A percentile compares a stretch with the other conserved stretches of the same genome.
These are phyloP conservation scores for Brotula barbata DNA, from an alignment of 2,797 vertebrate species.

Conservation along the genomic window DNA sequence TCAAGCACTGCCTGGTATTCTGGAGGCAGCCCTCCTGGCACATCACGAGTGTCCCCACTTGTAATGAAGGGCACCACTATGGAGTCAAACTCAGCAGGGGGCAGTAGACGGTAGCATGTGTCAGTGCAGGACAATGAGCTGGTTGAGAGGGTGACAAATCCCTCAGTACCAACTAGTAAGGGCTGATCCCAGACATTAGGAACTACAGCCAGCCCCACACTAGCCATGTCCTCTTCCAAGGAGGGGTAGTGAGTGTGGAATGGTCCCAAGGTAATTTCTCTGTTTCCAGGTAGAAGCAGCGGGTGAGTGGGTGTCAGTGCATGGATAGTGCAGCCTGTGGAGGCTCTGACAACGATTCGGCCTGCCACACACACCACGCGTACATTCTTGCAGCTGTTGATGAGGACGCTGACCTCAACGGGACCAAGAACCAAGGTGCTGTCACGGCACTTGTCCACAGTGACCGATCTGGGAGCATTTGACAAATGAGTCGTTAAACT, in stretches of 20 bases:
- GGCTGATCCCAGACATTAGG: constrained; percentile 92
- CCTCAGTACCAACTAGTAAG: constrained; percentile 83
- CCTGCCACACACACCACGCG: constrained; percentile 85
- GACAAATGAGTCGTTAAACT: not conserved
- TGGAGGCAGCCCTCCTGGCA: constrained; percentile 86
- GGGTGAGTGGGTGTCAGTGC: constrained; percentile 87
- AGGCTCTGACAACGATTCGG: constrained; percentile 83
- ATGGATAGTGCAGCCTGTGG: constrained; percentile 82
- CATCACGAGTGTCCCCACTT: constrained; percentile 93
- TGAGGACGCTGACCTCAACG: constrained; percentile 84
- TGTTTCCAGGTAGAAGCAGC: constrained; percentile 89
- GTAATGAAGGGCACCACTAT: constrained; percentile 92
- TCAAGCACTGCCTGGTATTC: constrained; percentile 82
- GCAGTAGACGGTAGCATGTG: constrained; percentile 82
- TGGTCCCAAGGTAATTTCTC: constrained; percentile 85
- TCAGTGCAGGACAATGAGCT: constrained; percentile 42
- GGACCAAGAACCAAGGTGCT: constrained; percentile 94
- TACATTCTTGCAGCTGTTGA: constrained; percentile 89
- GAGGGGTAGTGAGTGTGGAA: constrained; percentile 94
- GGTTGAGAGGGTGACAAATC: constrained; percentile 20
- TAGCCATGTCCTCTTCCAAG: constrained; percentile 97
- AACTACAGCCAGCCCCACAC: constrained; percentile 90
- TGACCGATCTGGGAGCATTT: constrained; percentile 82
- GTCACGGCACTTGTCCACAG: constrained; percentile 91
- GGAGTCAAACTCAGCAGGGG: constrained; percentile 82